Conservation (phyloP, 2,888 invertebrate genomes). For the Geophilus truncorum region DNA sequence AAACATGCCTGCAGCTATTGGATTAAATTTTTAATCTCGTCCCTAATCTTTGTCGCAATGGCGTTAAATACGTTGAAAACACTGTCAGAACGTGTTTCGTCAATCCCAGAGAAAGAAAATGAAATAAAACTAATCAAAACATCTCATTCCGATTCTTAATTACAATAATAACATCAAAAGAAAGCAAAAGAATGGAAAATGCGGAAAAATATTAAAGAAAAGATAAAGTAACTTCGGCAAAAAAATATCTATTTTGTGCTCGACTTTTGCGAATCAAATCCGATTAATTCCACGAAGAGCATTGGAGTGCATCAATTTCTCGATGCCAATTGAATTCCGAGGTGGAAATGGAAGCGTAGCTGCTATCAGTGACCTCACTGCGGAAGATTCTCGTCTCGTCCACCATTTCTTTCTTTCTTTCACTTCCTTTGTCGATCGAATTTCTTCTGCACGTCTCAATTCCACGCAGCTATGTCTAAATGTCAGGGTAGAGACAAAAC, state of each 20-base stretch:
- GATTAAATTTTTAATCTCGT: constrained; percentile 9
- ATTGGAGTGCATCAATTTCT: constrained; percentile 24
- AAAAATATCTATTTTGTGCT: neutral
- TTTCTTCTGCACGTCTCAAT: neutral
- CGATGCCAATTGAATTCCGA: constrained; percentile 18
- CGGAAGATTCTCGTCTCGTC: constrained; percentile 7
- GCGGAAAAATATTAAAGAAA: neutral
- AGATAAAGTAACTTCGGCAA: neutral
- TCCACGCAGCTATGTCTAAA: neutral
- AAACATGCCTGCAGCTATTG: neutral
- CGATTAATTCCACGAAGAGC: constrained; percentile 12
- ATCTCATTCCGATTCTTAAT: neutral
- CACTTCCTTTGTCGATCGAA: neutral
- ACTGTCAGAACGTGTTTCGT: neutral
- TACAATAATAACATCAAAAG: neutral
- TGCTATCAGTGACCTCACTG: neutral
- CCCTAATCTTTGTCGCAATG: neutral
- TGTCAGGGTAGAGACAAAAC: neutral
- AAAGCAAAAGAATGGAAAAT: neutral
- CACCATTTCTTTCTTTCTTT: neutral
- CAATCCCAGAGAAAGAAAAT: neutral
- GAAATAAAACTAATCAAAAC: neutral
- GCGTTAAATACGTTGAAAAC: neutral
- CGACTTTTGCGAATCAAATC: constrained; percentile 14
- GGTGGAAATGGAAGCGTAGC: constrained; percentile 3